Evolutionary conservation across 2,797 vertebrate species (phyloP).

Genomic region (Pantherophis vulpinus): DNA sequence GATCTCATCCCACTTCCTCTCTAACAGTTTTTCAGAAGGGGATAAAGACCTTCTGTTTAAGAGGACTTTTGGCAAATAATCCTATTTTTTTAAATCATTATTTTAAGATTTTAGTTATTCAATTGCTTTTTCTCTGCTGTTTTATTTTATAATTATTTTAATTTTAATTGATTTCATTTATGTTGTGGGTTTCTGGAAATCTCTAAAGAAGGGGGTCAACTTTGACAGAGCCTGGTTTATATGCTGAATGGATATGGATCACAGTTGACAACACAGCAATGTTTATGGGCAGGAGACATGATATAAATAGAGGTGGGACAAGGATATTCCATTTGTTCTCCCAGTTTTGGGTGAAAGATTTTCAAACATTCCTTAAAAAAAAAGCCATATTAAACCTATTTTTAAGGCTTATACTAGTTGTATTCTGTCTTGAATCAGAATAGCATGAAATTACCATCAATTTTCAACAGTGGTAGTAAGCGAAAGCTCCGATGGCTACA

Average conservation of each 20-base stretch:
- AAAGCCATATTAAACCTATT: neutral
- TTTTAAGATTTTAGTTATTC: neutral
- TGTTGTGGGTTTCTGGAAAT: neutral
- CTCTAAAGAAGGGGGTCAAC: neutral
- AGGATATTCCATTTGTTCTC: neutral
- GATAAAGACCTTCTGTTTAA: neutral
- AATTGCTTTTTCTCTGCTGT: neutral
- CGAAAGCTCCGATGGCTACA: neutral
- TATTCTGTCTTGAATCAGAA: neutral
- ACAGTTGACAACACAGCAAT: neutral
- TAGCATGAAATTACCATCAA: neutral
- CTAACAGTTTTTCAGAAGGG: neutral
- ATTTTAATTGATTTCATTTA: neutral
- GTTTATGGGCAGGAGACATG: neutral
- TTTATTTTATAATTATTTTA: neutral
- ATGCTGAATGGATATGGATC: neutral
- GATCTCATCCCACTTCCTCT: neutral
- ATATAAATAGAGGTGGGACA: neutral
- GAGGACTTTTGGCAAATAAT: neutral
- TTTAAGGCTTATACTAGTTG: neutral
- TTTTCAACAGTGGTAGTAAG: neutral
- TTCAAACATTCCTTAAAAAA: neutral
- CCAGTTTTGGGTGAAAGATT: neutral
- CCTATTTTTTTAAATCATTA: neutral
- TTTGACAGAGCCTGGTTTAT: neutral